Conservation (phyloP, 2,888 invertebrate species). For the Ethmia dodecea region DNA sequence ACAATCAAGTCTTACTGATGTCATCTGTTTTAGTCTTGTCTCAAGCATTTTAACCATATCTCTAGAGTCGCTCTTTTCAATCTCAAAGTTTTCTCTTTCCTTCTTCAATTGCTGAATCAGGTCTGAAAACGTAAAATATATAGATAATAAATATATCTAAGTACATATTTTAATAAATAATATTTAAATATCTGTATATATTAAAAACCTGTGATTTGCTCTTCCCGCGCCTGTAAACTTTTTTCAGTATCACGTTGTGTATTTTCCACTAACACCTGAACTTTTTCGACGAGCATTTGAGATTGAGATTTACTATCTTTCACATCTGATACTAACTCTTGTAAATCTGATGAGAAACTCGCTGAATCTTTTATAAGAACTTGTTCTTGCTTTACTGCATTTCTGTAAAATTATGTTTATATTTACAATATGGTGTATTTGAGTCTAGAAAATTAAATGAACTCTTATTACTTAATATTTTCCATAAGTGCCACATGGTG, state of each 20-base stretch:
- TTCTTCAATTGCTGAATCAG: constrained; percentile 75
- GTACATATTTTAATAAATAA: not conserved
- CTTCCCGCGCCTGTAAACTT: constrained; percentile 71
- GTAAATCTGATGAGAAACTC: constrained; percentile 69
- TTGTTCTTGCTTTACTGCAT: constrained; percentile 72
- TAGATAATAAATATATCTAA: not conserved
- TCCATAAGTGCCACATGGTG: constrained; percentile 75
- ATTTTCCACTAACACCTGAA: constrained; percentile 58
- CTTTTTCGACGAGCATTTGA: constrained; percentile 61
- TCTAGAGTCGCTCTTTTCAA: constrained; percentile 72
- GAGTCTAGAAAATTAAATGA: not conserved
- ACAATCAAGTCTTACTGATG: constrained; percentile 33
- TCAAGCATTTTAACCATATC: constrained; percentile 74
- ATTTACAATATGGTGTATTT: no score
- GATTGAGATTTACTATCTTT: constrained; percentile 64
- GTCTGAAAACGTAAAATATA: constrained; percentile 45
- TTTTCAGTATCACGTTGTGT: constrained; percentile 63
- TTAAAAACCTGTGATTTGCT: constrained; percentile 72
- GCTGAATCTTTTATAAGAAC: constrained; percentile 66
- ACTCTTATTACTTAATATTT: constrained; percentile 76
- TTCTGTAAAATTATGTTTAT: constrained; percentile 44
- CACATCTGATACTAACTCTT: constrained; percentile 61
- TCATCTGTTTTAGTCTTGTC: constrained; percentile 77
- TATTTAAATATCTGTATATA: not conserved
- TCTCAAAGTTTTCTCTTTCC: constrained; percentile 74